Percentiles rank a stretch among this genome's conserved stretches.
phyloP scores from a whole-genome alignment of 2,888 invertebrate genomes.

The Myopa testacea region DNA sequence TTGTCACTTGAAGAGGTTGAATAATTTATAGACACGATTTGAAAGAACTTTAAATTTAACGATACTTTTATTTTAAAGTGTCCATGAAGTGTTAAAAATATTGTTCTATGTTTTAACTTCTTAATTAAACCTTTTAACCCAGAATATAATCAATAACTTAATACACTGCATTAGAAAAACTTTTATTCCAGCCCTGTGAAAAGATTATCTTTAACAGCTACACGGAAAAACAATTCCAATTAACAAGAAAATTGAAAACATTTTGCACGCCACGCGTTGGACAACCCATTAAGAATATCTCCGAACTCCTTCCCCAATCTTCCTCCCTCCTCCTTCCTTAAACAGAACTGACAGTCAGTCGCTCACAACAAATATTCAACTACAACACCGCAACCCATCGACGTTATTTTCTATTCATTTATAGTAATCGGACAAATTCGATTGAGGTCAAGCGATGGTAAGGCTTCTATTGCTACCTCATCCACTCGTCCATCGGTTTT shows the following conservation, averaged over 20 bases:
- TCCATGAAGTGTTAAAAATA: no score
- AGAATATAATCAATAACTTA: no score
- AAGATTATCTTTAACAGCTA: no score
- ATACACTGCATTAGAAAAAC: no score
- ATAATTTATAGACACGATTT: background rate
- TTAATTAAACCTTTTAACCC: no score
- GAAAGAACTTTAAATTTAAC: background rate
- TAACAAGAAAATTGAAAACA: slow-evolving; percentile 32
- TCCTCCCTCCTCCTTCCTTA: background rate
- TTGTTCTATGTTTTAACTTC: no score
- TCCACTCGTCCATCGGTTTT: no score
- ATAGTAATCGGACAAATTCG: background rate
- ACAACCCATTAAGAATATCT: slow-evolving; percentile 19
- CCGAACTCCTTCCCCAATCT: background rate
- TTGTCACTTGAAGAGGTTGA: background rate
- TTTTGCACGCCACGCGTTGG: slow-evolving; percentile 27
- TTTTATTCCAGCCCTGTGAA: no score
- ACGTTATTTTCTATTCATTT: background rate
- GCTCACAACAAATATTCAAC: background rate
- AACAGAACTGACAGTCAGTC: background rate
- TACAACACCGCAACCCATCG: background rate
- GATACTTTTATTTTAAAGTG: background rate
- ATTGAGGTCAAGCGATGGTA: background rate
- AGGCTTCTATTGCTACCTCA: background rate
- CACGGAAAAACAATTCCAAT: background rate